Evolutionary conservation across 2,797 vertebrate genomes (phyloP), one percentile per base, ranked within the genome.

Genomic region (Buphagus erythrorhynchus): DNA sequence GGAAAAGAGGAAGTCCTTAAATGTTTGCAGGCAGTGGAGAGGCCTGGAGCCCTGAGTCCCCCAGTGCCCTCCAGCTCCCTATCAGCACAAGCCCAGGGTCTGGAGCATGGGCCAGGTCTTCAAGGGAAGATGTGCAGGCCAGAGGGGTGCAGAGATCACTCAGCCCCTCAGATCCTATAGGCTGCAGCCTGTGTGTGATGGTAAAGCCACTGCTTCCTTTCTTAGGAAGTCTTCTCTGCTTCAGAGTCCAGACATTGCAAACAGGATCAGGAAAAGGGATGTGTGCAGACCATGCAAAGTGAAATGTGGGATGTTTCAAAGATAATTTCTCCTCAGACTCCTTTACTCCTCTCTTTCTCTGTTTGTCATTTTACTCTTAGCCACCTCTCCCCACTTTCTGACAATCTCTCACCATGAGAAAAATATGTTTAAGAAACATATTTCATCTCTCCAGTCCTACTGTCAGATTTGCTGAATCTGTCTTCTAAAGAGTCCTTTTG

Each of bases 1-100:
- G 9, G 29, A 68, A 58, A 46, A 79, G 26, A 52, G 40, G 6
- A 3, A 40, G 21, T 45, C 48, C 55, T 35, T 51, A 33, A 52
- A 89, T 13, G 17, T 19, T 1, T 10, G 24, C 0, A 2, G 11
- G 38, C 33, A 43, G 31, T 31, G 40, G 54, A 51, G n/a, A 62
- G 5, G 3, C 0, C 4, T 2, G 26, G 49, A 90, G n/a, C 49
- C 28, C 40, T 6, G 21, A 2, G 2, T 28, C 3, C 5, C 20
- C 18, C 43, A 11, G 20, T 2, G 3, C 18, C 42, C 21, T 48
- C 43, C 75, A 54, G 16, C 45, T 74, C 57, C 65, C 29, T 1
- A 0, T 10, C 36, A 35, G 45, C 26, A 24, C 2, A 2, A 74
- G 38, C 42, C 24, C 68, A 10, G 71, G 25, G 33, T 12, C 35